Evolutionary conservation across 2,113 vertebrate species (phyloP), one percentile per base, ranked within the genome.

Genomic region (Pseudorectes ferrugineus): DNA sequence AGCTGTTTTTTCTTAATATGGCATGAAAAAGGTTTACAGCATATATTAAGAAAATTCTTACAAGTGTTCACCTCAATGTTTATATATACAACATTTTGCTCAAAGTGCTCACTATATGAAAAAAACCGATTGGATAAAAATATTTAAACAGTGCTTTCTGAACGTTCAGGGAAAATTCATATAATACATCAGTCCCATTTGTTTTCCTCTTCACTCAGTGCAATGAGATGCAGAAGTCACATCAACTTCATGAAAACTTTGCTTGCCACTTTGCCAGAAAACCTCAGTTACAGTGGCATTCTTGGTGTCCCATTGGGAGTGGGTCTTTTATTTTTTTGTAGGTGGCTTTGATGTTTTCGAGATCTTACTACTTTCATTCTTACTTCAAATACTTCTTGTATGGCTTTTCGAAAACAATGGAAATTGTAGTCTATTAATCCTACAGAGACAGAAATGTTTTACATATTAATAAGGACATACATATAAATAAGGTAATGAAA

Each of bases 341-440:
- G 95, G 85, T 98, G 98, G 97, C 95, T 98, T 91, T 98, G 98
- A 94, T 98, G 98, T 95, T 99, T 99, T 54, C 99, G 98, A 62
- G 98, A 99, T 92, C 98, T 98, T 80, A 99, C 98, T 75, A 99
- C 98, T 97, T 98, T 98, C 92, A 99, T 97, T 46, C 99, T 98
- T 61, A 99, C 98, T 87, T 99, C 99, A 95, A 99, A 99, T 58
- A 99, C 99, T 95, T 99, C 99, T 96, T 99, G 99, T 92, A 99
- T 99, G 96, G 99, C 99, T 95, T 99, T 99, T 95, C 98, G 99
- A 93, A 99, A 99, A 95, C 99, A 99, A 97, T 99, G 99, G 96
- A 99, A 99, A 98, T 99, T 99, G 97, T 99, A 99, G 98, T 99
- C 99, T 88, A 99, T 99, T 55, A 99, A 97, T 85, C 99, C 99